Conservation (phyloP, 2,888 invertebrate species). For the Lissonota sp. region DNA sequence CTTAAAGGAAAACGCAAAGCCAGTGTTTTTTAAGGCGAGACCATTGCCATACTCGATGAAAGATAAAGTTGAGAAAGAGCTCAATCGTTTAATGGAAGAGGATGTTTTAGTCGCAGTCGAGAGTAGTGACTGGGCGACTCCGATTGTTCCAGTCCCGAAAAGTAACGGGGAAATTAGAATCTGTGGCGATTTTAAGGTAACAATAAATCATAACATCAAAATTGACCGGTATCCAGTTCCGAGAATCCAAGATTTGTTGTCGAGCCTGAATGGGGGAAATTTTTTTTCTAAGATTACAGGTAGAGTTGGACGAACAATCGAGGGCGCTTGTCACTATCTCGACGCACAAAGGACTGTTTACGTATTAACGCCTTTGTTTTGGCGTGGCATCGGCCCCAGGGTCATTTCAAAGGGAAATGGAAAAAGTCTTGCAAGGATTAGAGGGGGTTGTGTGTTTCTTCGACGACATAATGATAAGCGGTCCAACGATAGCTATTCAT, state of each 20-base stretch:
- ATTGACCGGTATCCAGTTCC: conserved; percentile 63
- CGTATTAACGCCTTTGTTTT: conserved; percentile 62
- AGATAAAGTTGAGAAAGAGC: conserved; percentile 65
- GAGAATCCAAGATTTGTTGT: conserved; percentile 62
- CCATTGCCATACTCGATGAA: conserved; percentile 68
- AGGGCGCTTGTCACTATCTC: conserved; percentile 71
- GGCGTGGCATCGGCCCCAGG: conserved; percentile 78
- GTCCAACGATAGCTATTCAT: conserved; percentile 37
- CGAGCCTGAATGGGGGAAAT: conserved; percentile 60
- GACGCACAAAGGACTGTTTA: conserved; percentile 58
- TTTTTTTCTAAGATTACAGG: conserved; percentile 75
- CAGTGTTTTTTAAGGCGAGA: conserved; percentile 56
- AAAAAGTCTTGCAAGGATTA: conserved; percentile 71
- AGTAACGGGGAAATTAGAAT: conserved; percentile 65
- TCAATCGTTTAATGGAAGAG: conserved; percentile 59
- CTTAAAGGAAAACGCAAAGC: conserved; percentile 7
- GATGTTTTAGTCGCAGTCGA: conserved; percentile 34
- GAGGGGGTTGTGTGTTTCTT: conserved; percentile 72
- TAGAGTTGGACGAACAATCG: conserved; percentile 72
- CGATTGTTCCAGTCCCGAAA: conserved; percentile 20
- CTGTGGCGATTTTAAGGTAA: conserved; percentile 66
- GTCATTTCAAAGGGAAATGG: conserved; percentile 75
- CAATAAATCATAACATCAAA: conserved; percentile 57
- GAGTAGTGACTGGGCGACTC: background rate
- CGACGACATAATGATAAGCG: conserved; percentile 75